These are phyloP conservation scores for Poeciliopsis infans DNA, from an alignment of 2,797 vertebrate species.

Conservation along the genomic window DNA sequence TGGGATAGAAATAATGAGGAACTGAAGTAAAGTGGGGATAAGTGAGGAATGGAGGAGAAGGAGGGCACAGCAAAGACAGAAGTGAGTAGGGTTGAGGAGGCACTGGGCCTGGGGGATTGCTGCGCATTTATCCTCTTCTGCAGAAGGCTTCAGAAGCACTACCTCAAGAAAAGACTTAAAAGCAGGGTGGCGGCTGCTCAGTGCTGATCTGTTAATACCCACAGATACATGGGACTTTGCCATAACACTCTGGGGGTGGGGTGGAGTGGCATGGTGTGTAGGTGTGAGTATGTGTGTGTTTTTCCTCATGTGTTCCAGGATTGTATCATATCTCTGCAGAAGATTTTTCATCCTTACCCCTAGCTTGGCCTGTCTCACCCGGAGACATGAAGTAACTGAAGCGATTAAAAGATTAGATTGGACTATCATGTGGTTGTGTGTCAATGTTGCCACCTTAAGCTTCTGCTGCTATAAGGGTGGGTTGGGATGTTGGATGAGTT, in stretches of 20 bases:
- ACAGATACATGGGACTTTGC: conserved; percentile 66
- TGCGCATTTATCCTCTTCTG: conserved; percentile 78
- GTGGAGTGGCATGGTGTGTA: conserved; percentile 51
- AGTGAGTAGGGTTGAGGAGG: conserved; percentile 66
- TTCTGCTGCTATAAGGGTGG: conserved; percentile 19
- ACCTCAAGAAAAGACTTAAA: conserved; percentile 82
- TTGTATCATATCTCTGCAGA: conserved; percentile 72
- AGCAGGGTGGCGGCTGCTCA: conserved; percentile 73
- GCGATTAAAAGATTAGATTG: conserved; percentile 80
- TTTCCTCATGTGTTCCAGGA: conserved; percentile 57
- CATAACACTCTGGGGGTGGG: conserved; percentile 55
- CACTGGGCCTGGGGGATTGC: conserved; percentile 71
- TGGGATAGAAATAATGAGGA: conserved; percentile 65
- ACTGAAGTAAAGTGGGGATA: conserved; percentile 65
- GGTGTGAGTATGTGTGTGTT: conserved; percentile 48
- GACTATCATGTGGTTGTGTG: conserved; percentile 64
- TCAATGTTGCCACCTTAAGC: conserved; percentile 69
- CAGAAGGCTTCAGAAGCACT: conserved; percentile 80
- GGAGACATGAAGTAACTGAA: conserved; percentile 67
- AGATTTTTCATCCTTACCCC: conserved; percentile 51
- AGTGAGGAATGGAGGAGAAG: conserved; percentile 49
- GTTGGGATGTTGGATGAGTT: conserved; percentile 6
- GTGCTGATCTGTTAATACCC: conserved; percentile 79
- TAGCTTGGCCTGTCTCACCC: conserved; percentile 57
- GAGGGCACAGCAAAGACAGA: conserved; percentile 55